Evolutionary conservation across 2,113 vertebrate species (phyloP).

Genomic region (Seriola rivoliana): DNA sequence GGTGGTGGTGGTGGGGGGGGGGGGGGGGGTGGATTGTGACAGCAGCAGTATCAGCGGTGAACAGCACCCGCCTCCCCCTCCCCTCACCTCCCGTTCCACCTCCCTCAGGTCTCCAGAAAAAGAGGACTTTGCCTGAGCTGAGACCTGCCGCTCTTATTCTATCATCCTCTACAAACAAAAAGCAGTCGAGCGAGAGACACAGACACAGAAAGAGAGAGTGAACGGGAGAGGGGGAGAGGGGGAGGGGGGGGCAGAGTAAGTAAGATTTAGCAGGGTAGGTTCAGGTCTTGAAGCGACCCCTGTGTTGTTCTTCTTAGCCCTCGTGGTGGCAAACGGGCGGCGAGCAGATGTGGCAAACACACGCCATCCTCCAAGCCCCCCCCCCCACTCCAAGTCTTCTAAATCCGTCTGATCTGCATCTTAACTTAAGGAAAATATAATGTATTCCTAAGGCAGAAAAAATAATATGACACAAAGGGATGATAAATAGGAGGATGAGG

Average conservation of each 20-base stretch:
- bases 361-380: background rate
- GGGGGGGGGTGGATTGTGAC: constrained; percentile 25
- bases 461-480: constrained; percentile 68
- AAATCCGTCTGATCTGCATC: constrained; percentile 62
- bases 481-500: constrained; percentile 83
- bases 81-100: constrained; percentile 15
- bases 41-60: constrained; percentile 53
- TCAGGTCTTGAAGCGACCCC: constrained; percentile 43
- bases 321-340: background rate
- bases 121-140: constrained; percentile 45
- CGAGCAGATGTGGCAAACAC: constrained; percentile 50
- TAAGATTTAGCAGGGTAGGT: constrained; percentile 41
- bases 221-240: background rate
- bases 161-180: constrained; percentile 57
- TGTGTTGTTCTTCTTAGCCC: constrained; percentile 39
- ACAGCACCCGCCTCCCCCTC: constrained; percentile 33
- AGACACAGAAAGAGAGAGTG: background rate
- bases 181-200: constrained; percentile 27
- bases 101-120: constrained; percentile 53
- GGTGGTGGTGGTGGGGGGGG: background rate
- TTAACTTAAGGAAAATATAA: constrained; percentile 59
- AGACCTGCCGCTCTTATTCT: constrained; percentile 47
- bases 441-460: constrained; percentile 51
- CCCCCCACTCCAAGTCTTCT: background rate
- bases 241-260: background rate